These are phyloP conservation scores for Pseudolycoriella hygida DNA, from an alignment of 2,888 invertebrate genomes.

Conservation along the genomic window DNA sequence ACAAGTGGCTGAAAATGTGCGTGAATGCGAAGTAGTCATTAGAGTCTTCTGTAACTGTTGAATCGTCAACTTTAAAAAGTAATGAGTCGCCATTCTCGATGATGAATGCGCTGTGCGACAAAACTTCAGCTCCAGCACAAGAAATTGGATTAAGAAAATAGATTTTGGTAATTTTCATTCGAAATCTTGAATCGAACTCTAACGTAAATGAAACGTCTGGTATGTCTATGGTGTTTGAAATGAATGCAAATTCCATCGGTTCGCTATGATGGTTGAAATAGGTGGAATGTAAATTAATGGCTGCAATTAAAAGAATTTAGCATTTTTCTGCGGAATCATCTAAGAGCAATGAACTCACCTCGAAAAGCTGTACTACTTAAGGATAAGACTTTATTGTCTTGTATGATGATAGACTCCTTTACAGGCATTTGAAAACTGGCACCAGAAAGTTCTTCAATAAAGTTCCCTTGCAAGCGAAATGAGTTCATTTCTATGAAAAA, in stretches of 20 bases:
- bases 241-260: slow-evolving; percentile 22
- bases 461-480: slow-evolving; percentile 21
- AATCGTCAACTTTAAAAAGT: slow-evolving; percentile 14
- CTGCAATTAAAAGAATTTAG: neutral
- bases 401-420: slow-evolving; percentile 19
- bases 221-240: slow-evolving; percentile 21
- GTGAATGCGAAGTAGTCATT: slow-evolving; percentile 15
- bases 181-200: slow-evolving; percentile 20
- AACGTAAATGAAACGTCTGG: slow-evolving; percentile 16
- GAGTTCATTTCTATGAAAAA: slow-evolving; percentile 18
- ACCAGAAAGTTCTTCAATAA: slow-evolving; percentile 20
- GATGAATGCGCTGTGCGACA: slow-evolving; percentile 19
- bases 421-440: slow-evolving; percentile 24
- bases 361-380: slow-evolving; percentile 24
- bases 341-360: slow-evolving; percentile 11
- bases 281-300: neutral
- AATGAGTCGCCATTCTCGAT: slow-evolving; percentile 19
- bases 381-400: slow-evolving; percentile 22
- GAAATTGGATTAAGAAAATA: slow-evolving; percentile 19
- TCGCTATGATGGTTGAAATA: slow-evolving; percentile 5
- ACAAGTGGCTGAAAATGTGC: slow-evolving; percentile 19
- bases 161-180: slow-evolving; percentile 20
- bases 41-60: slow-evolving; percentile 8
- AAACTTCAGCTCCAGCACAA: slow-evolving; percentile 19
- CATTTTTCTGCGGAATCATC: neutral